Evolutionary conservation across 2,888 invertebrate genomes (phyloP), one percentile per base, ranked within the genome.

Genomic region (Crocallis elinguaria): DNA sequence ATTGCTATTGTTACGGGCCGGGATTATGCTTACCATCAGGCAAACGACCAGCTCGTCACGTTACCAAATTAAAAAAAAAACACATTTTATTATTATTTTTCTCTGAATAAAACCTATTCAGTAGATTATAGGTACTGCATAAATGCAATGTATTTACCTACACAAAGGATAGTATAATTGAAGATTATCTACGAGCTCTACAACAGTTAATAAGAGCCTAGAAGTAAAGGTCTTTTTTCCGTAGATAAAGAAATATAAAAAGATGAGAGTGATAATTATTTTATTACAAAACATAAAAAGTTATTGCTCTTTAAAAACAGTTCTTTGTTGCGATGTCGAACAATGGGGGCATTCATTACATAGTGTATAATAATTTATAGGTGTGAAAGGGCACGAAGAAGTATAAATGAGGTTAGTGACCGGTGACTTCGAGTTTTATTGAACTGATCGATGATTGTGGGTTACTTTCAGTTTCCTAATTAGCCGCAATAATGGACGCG

Each of bases 321-420:
- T 55, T 69, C 72, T 69, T 71, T 71, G 69, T 70, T 54, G 38
- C 41, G 35, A 46, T 57, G 51, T 48, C 39, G 41, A 70, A 80
- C 78, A 80, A 79, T 68, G 62, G 60, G 35, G 33, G 44, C 49
- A 57, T 74, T 71, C 66, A 74, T 71, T 66, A 78, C 79, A 75
- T 66, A 71, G 79, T 57, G 45, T 50, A 54, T 52, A 52, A 63
- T 66, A 62, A 69, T 70, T 57, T 67, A 68, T 64, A 25, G 41
- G 58, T 56, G 59, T 64, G 63, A 58, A 57, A 67, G 68, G 67
- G 63, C 62, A 57, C 56, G 51, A 64, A 64, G 54, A 65, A 49
- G 41, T 54, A 41, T 30, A 41, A 55, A 44, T 32, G 57, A 57
- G 66, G 60, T 59, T 54, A 56, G 61, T 38, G 62, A 62, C 60